Evolutionary conservation across 2,113 vertebrate species (phyloP), one percentile per base, ranked within the genome.

Genomic region (Craseonycteris thonglongyai): DNA sequence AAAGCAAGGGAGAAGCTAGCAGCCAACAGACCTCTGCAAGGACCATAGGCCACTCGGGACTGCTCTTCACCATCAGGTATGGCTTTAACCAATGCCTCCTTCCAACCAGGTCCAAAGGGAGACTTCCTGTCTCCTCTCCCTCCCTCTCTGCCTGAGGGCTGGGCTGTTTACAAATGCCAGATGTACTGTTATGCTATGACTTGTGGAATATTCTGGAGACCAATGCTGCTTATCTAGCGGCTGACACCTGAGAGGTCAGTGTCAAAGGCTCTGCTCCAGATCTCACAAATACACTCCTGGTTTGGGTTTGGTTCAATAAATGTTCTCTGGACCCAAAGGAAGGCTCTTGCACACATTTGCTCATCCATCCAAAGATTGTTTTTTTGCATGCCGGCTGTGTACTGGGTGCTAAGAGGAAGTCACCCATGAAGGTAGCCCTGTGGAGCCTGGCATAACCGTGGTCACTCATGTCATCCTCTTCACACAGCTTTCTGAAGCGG

Each of bases 401-500:
- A 5, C 51, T 28, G 30, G 74, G 45, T 69, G 22, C 58, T 65
- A 18, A 87, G 30, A n/a, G 71, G 61, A 90, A 63, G 10, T 79
- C 24, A 69, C 3, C 42, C 1, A 21, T n/a, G 14, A 78, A 69
- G 33, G 28, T 19, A 65, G 54, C 12, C 19, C 59, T 24, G 1
- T 15, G 49, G 24, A 7, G 21, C 22, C n/a, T 10, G 22, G 22
- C 69, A 4, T 14, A 28, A 7, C n/a, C 26, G 6, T 0, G 1
- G 1, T 65, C 65, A 88, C 61, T 80, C 84, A 75, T 28, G 85
- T 45, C 61, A 74, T 93, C 21, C 49, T 94, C 68, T 96, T 88
- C 61, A 24, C 88, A 26, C 93, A 97, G 97, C 56, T 95, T 65
- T 96, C 93, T 42, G 38, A 82, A 79, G 26, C 35, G 85, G 72